Evolutionary conservation across 1,140 invertebrate genomes (phyloP).

Genomic region (Macrosteles quadrilineatus): DNA sequence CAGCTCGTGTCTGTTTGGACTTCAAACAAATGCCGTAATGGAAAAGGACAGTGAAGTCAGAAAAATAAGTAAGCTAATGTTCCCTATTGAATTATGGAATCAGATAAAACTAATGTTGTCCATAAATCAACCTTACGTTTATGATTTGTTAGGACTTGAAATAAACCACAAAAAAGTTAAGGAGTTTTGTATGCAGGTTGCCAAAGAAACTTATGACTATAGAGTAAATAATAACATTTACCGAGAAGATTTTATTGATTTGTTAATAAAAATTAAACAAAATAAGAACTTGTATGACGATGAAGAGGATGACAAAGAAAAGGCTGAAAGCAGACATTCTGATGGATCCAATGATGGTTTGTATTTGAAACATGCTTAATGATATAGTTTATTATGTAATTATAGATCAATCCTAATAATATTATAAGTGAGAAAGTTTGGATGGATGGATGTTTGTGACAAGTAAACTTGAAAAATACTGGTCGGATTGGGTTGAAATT

Average conservation of each 20-base stretch:
- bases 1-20: constrained; percentile 50
- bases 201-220: constrained; percentile 57
- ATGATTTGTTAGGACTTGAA: constrained; percentile 7
- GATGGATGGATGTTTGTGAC: no score
- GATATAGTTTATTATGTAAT: no score
- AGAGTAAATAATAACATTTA: constrained; percentile 53
- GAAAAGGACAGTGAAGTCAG: constrained; percentile 47
- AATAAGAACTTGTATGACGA: constrained; percentile 10
- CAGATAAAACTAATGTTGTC: constrained; percentile 1
- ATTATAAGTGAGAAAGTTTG: no score
- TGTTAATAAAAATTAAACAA: constrained; percentile 56
- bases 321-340: not conserved
- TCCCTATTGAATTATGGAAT: not conserved
- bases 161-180: not conserved
- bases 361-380: no score
- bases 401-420: no score
- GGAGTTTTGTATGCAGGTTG: constrained; percentile 53
- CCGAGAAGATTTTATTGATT: constrained; percentile 58
- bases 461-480: no score
- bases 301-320: not conserved
- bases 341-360: constrained; percentile 6
- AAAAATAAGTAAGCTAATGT: constrained; percentile 34
- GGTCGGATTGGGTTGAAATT: no score
- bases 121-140: constrained; percentile 2
- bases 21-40: constrained; percentile 49